Percentiles rank a stretch among this genome's conserved stretches.
These are phyloP conservation scores for Acheta domesticus DNA, from an alignment of 2,888 invertebrate species.

Conservation along the genomic window DNA sequence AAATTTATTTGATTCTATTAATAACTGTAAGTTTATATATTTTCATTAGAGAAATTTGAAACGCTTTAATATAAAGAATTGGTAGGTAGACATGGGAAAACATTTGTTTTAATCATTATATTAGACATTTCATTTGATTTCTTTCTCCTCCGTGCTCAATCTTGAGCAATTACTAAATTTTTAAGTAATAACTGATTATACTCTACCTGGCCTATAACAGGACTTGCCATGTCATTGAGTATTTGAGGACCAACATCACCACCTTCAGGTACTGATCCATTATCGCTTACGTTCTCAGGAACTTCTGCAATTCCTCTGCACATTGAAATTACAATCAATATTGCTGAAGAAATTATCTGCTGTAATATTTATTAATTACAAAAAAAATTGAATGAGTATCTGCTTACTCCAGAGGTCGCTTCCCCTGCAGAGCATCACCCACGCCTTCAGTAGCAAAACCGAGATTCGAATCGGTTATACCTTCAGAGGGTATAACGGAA, in stretches of 20 bases:
- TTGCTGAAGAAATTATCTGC: no score
- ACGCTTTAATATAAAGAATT: no score
- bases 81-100: no score
- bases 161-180: no score
- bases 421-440: slow-evolving; percentile 43
- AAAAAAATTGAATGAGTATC: not conserved
- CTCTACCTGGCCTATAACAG: slow-evolving; percentile 35
- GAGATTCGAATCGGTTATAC: slow-evolving; percentile 49
- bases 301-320: slow-evolving; percentile 72
- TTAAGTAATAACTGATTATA: no score
- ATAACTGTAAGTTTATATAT: no score
- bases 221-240: slow-evolving; percentile 36
- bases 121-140: no score
- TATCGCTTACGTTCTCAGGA: slow-evolving; percentile 57
- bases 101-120: no score
- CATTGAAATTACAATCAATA: slow-evolving; percentile 31
- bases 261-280: slow-evolving; percentile 47
- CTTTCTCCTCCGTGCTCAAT: no score
- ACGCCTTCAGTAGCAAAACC: slow-evolving; percentile 47
- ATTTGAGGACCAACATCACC: slow-evolving; percentile 40
- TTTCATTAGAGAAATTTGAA: no score
- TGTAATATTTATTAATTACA: no score
- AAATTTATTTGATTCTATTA: slow-evolving; percentile 21
- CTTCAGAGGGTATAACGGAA: slow-evolving; percentile 42
- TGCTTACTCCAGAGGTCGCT: slow-evolving; percentile 54